These are phyloP conservation scores for Oryzias woworae DNA, from an alignment of 2,113 vertebrate species.

Conservation along the genomic window DNA sequence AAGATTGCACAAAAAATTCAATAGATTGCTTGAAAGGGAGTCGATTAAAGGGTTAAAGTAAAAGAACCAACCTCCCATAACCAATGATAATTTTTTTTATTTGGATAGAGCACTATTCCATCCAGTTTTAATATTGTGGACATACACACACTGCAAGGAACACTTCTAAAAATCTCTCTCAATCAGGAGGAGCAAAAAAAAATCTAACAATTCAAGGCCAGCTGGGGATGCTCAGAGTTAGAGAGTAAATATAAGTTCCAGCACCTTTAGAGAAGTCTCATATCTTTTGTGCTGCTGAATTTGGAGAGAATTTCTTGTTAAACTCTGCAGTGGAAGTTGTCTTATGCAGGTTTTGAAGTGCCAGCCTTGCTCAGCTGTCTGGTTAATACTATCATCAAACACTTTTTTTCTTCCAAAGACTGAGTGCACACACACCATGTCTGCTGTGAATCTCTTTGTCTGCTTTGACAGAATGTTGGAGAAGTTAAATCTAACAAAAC, in stretches of 20 bases:
- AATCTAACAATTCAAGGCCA: constrained; percentile 39
- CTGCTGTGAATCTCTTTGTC: constrained; percentile 62
- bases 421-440: constrained; percentile 56
- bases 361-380: constrained; percentile 64
- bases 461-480: constrained; percentile 71
- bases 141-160: constrained; percentile 35
- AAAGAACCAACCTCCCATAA: neutral
- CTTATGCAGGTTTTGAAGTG: constrained; percentile 53
- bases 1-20: too few species aligned
- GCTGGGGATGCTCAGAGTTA: neutral
- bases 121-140: constrained; percentile 22
- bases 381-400: constrained; percentile 72
- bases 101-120: neutral
- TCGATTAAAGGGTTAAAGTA: neutral
- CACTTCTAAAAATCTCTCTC: constrained; percentile 56
- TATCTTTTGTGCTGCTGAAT: constrained; percentile 7
- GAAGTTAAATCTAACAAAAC: constrained; percentile 62
- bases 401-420: constrained; percentile 63
- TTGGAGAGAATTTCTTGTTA: constrained; percentile 27
- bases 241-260: constrained; percentile 25
- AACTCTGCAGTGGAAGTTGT: constrained; percentile 50
- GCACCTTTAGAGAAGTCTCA: constrained; percentile 11
- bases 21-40: too few species aligned
- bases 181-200: constrained; percentile 24
- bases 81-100: constrained; percentile 11